Conservation (phyloP, 2,888 invertebrate genomes). For the Drosophila eohydei region DNA sequence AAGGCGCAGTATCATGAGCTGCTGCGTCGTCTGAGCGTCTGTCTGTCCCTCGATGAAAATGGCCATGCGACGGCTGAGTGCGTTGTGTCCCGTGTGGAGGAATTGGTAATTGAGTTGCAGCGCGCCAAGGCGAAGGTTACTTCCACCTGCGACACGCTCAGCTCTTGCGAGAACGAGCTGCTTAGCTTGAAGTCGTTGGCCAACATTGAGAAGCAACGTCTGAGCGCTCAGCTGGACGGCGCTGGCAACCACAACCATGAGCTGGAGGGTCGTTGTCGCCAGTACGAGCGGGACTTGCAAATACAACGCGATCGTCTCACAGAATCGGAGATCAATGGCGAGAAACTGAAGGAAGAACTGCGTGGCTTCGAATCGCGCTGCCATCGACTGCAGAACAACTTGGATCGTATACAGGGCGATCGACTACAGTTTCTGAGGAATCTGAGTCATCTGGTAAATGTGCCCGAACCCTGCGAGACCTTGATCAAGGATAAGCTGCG, state of each 20-base stretch:
- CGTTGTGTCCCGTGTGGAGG: slow-evolving; percentile 91
- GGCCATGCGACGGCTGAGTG: slow-evolving; percentile 88
- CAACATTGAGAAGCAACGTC: slow-evolving; percentile 89
- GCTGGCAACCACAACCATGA: slow-evolving; percentile 87
- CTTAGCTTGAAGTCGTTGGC: slow-evolving; percentile 83
- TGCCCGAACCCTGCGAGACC: slow-evolving; percentile 91
- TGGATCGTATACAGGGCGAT: slow-evolving; percentile 84
- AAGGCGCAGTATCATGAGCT: slow-evolving; percentile 89
- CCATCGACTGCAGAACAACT: slow-evolving; percentile 83
- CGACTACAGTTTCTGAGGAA: slow-evolving; percentile 83
- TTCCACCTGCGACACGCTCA: slow-evolving; percentile 85
- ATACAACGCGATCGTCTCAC: slow-evolving; percentile 90
- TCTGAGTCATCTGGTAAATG: slow-evolving; percentile 85
- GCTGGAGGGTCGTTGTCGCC: slow-evolving; percentile 90
- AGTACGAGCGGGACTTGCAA: slow-evolving; percentile 90
- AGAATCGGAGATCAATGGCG: slow-evolving; percentile 90
- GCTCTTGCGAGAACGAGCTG: slow-evolving; percentile 84
- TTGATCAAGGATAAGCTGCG: slow-evolving; percentile 92
- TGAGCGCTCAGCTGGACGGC: slow-evolving; percentile 88
- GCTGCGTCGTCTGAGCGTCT: slow-evolving; percentile 89
- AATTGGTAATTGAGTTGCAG: slow-evolving; percentile 90
- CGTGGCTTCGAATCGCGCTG: slow-evolving; percentile 85
- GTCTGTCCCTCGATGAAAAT: slow-evolving; percentile 88
- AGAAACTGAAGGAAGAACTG: slow-evolving; percentile 85
- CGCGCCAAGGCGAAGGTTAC: slow-evolving; percentile 87